Conservation (phyloP, 2,888 invertebrate genomes). For the Caenorhabditis wallacei region DNA sequence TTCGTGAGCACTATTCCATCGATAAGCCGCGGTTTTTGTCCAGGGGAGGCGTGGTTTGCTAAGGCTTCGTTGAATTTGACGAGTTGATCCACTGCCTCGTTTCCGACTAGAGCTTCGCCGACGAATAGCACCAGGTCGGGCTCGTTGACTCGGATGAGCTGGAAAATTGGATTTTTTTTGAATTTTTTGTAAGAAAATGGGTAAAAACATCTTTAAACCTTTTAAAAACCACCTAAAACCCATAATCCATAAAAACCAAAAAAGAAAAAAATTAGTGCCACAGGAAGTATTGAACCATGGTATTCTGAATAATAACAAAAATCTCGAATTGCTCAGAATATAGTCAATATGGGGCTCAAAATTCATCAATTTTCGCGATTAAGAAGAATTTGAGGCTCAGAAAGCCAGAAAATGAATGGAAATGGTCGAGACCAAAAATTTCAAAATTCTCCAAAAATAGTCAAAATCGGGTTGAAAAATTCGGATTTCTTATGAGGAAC, state of each 20-base stretch:
- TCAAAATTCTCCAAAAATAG: not conserved
- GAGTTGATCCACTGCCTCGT: slow-evolving; percentile 99
- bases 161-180: slow-evolving; percentile 59
- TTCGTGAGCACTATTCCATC: slow-evolving; percentile 99
- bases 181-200: too few species aligned
- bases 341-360: not conserved
- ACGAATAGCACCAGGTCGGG: slow-evolving; percentile 99
- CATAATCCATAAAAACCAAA: too few species aligned
- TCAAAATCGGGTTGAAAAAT: not conserved
- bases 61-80: slow-evolving; percentile 96
- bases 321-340: not conserved
- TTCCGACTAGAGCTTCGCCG: slow-evolving; percentile 99
- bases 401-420: not conserved
- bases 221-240: too few species aligned
- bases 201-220: too few species aligned
- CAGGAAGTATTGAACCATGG: not conserved
- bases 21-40: slow-evolving; percentile 91
- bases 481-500: not conserved
- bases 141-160: slow-evolving; percentile 95
- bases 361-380: not conserved
- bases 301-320: not conserved
- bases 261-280: not conserved
- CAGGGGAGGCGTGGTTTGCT: slow-evolving; percentile 90
- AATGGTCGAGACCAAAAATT: not conserved
- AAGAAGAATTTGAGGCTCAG: not conserved